A percentile compares a stretch with the other conserved stretches of the same genome.
Conservation (phyloP, 92 coral and sea anemone genomes). For the Palythoa grandiflora region DNA sequence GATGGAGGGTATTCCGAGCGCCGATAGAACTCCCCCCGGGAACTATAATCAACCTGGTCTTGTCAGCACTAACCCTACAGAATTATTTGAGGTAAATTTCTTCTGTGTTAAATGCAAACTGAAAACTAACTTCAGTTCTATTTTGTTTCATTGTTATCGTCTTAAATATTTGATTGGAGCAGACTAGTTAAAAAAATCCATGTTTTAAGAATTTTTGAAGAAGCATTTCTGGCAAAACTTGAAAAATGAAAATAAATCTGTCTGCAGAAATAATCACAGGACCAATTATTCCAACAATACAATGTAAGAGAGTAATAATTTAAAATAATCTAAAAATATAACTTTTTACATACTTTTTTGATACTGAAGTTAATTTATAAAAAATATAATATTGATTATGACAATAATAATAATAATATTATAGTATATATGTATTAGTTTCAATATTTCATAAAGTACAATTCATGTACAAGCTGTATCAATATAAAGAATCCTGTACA, state of each 20-base stretch:
- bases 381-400: not conserved
- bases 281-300: not conserved
- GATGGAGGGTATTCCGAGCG: constrained; percentile 62
- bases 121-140: constrained; percentile 8
- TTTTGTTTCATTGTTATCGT: not conserved
- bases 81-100: constrained; percentile 54
- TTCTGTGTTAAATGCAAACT: not conserved
- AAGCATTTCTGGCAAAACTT: not conserved
- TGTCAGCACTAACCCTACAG: constrained; percentile 58
- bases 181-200: not conserved
- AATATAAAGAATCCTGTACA: no score
- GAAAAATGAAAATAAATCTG: not conserved
- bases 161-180: constrained; percentile 9
- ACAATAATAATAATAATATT: not conserved
- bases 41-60: constrained; percentile 42
- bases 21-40: constrained; percentile 64
- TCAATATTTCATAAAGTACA: not conserved
- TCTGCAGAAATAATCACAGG: not conserved
- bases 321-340: not conserved
- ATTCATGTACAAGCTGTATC: not conserved
- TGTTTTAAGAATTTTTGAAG: not conserved
- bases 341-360: not conserved
- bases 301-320: not conserved
- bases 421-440: no score
- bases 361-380: not conserved